These are phyloP conservation scores for Gambusia affinis DNA, from an alignment of 2,113 vertebrate species.

Conservation along the genomic window DNA sequence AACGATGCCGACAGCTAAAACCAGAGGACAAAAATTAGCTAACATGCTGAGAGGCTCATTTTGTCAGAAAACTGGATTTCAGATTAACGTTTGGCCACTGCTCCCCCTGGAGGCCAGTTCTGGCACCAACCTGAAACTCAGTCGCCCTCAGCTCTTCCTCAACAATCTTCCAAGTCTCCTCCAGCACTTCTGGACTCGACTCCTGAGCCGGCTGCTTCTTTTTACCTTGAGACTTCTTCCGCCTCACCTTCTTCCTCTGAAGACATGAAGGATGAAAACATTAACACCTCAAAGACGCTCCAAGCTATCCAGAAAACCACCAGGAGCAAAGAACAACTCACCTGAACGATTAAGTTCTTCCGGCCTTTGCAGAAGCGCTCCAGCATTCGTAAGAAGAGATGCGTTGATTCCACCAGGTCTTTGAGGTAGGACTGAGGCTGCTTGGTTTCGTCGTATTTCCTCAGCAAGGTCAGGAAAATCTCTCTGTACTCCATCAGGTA, in stretches of 20 bases:
- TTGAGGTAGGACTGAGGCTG: slow-evolving; percentile 90
- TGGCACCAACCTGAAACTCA: slow-evolving; percentile 74
- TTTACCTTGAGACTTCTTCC: slow-evolving; percentile 67
- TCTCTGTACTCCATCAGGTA: slow-evolving; percentile 98
- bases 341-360: slow-evolving; percentile 88
- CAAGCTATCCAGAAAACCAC: not conserved
- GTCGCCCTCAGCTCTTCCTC: slow-evolving; percentile 80
- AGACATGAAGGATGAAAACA: not conserved
- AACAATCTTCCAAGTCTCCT: slow-evolving; percentile 83
- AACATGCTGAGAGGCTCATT: not conserved
- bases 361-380: slow-evolving; percentile 91
- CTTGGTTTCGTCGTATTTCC: slow-evolving; percentile 89
- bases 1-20: slow-evolving; percentile 73
- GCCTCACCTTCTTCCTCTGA: slow-evolving; percentile 84
- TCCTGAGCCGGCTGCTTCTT: slow-evolving; percentile 36
- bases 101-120: not conserved
- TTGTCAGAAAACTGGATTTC: not conserved
- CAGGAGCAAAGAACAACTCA: slow-evolving; percentile 42
- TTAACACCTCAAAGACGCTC: not conserved
- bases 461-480: slow-evolving; percentile 90
- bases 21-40: not conserved
- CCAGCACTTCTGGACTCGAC: slow-evolving; percentile 71
- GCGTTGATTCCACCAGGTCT: slow-evolving; percentile 93
- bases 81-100: not conserved
- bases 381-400: slow-evolving; percentile 94